phyloP scores from a whole-genome alignment of 1,140 invertebrate species.

The Cephus cinctus region DNA sequence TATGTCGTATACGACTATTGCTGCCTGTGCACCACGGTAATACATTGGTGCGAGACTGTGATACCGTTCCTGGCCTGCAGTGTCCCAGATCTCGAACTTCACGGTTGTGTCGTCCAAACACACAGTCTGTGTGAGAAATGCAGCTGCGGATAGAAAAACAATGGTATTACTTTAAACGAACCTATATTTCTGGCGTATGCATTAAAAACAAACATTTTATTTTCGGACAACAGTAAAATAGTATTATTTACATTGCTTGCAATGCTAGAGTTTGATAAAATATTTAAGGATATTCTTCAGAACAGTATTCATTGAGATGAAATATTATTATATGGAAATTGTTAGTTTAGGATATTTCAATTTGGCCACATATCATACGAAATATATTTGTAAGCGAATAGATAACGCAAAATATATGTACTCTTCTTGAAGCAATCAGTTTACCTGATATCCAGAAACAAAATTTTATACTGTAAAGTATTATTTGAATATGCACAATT shows the following conservation, averaged over 20 bases:
- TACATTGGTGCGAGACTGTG: conserved; percentile 99
- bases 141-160: conserved; percentile 67
- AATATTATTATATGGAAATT: no score
- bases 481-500: not conserved
- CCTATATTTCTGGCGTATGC: no score
- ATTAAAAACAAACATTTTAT: no score
- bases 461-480: not conserved
- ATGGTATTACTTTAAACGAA: no score
- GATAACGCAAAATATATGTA: not conserved
- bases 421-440: not conserved
- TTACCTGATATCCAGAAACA: not conserved
- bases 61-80: conserved; percentile 94
- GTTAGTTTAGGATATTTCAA: no score
- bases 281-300: no score
- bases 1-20: conserved; percentile 99
- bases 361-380: no score
- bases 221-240: no score
- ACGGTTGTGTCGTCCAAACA: conserved; percentile 98
- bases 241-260: no score
- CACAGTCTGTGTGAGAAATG: conserved; percentile 98
- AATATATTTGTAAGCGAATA: no score
- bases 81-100: conserved; percentile 99
- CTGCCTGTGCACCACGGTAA: conserved; percentile 96
- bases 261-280: no score
- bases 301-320: no score